phyloP scores from a whole-genome alignment of 2,113 vertebrate species.

The Pyxicephalus adspersus region DNA sequence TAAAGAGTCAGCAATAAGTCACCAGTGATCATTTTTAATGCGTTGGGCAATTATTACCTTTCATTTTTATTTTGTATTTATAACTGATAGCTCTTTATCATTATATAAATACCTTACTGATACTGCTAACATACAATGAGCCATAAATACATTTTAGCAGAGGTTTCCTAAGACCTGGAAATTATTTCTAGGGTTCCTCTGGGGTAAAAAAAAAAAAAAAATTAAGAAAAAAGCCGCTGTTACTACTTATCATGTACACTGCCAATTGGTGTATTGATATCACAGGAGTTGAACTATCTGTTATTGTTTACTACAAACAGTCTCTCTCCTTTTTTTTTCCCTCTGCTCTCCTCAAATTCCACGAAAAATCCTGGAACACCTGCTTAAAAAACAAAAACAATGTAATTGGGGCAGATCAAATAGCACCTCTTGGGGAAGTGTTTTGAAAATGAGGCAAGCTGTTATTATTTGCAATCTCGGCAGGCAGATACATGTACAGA shows the following conservation, averaged over 20 bases:
- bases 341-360: constrained; percentile 22
- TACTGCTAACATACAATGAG: too few relatives aligned
- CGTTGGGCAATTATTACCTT: too few relatives aligned
- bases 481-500: constrained; percentile 8
- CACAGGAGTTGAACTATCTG: not conserved
- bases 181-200: too few relatives aligned
- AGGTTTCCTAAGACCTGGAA: too few relatives aligned
- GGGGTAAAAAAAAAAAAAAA: too few relatives aligned
- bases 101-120: too few relatives aligned
- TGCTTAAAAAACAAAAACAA: constrained; percentile 47
- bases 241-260: not conserved
- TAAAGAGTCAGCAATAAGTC: too few relatives aligned
- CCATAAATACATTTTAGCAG: too few relatives aligned
- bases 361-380: constrained; percentile 35
- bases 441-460: constrained; percentile 9
- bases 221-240: too few relatives aligned
- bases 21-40: too few relatives aligned
- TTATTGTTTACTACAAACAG: constrained; percentile 33
- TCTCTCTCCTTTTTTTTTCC: constrained; percentile 14
- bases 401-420: constrained; percentile 27
- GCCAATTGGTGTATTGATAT: not conserved
- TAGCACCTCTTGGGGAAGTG: constrained; percentile 22
- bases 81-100: too few relatives aligned
- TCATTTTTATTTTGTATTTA: too few relatives aligned
- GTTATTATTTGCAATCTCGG: constrained; percentile 23